Conservation (phyloP, 2,113 vertebrate genomes). For the Aegithalos caudatus region DNA sequence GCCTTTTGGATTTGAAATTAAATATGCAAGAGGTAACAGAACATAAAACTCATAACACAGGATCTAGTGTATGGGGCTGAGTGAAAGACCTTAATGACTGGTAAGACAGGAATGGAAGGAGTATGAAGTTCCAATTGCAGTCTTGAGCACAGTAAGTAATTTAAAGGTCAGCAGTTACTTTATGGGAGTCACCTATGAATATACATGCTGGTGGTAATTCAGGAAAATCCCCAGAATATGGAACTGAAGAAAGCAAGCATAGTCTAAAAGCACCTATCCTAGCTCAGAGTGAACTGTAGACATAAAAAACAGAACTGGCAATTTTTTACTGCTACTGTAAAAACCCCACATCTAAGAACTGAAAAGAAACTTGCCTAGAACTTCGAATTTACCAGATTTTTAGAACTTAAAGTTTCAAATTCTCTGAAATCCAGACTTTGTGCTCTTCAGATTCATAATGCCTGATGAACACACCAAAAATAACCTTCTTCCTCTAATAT, state of each 20-base stretch:
- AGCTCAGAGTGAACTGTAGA: neutral
- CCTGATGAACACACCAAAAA: neutral
- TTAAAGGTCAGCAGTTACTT: neutral
- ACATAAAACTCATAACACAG: neutral
- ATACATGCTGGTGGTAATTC: neutral
- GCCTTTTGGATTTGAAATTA: neutral
- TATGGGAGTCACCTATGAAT: neutral
- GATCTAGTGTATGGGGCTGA: neutral
- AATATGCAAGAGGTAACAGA: neutral
- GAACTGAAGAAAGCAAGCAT: neutral
- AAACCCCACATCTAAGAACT: neutral
- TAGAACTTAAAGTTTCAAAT: neutral
- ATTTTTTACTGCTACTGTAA: neutral
- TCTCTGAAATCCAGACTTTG: neutral
- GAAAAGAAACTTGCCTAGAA: neutral
- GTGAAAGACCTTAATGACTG: neutral
- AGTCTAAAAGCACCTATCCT: neutral
- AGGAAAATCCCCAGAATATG: neutral
- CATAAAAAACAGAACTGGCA: neutral
- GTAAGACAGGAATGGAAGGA: neutral
- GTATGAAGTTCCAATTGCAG: neutral
- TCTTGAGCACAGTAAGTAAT: neutral
- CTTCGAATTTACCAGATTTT: neutral
- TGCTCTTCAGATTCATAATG: neutral
- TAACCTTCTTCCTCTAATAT: neutral